Evolutionary conservation across 2,888 invertebrate genomes (phyloP).

Genomic region (Cosmorhoe ocellata): DNA sequence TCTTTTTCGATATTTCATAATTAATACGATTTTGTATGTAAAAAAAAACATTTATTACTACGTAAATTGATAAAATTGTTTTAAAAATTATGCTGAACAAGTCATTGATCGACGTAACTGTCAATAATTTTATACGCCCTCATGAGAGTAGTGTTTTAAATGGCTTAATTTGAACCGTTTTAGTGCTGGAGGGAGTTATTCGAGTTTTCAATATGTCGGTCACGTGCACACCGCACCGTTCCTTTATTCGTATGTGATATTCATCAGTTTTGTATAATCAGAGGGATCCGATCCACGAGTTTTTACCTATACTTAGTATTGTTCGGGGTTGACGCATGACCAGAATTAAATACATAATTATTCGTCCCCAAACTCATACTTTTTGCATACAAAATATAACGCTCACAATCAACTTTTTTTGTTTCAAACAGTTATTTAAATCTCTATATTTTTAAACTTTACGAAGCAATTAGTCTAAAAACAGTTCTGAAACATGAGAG

Average conservation of each 20-base stretch:
- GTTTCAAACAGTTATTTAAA: not conserved
- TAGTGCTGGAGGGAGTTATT: conserved; percentile 31
- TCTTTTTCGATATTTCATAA: too few species aligned
- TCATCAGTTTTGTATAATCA: conserved; percentile 13
- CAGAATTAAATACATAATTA: conserved; percentile 26
- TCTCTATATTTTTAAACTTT: conserved; percentile 7
- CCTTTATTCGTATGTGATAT: conserved; percentile 31
- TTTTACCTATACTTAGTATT: conserved; percentile 4
- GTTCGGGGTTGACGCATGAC: conserved; percentile 27
- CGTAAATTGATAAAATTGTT: too few species aligned
- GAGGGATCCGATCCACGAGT: conserved; percentile 13
- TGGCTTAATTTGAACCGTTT: conserved; percentile 26
- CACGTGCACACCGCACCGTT: conserved; percentile 45
- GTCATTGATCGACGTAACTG: conserved; percentile 11
- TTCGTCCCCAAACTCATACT: too few species aligned
- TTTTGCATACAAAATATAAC: conserved; percentile 25
- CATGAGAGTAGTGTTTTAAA: conserved; percentile 25
- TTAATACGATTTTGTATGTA: too few species aligned
- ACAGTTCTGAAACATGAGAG: conserved; percentile 26
- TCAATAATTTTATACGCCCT: conserved; percentile 19
- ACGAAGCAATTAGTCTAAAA: conserved; percentile 25
- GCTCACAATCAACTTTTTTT: conserved; percentile 8
- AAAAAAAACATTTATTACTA: too few species aligned
- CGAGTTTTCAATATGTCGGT: conserved; percentile 46
- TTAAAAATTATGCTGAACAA: too few species aligned